Conservation (phyloP, 2,113 vertebrate species). For the Calcarius ornatus region DNA sequence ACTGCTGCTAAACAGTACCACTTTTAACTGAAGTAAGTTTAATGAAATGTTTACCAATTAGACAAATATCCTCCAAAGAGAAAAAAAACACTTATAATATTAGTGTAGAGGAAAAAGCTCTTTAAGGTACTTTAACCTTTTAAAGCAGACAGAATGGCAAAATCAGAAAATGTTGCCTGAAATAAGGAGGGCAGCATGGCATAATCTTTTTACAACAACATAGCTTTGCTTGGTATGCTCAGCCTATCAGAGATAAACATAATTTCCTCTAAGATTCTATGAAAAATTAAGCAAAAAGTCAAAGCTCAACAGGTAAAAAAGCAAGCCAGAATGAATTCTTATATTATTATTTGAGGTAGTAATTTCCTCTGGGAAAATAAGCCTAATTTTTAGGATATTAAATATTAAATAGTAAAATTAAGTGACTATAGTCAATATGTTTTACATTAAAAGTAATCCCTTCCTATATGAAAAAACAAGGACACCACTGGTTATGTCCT, state of each 20-base stretch:
- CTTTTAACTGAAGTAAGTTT: not conserved
- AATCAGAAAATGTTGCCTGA: not conserved
- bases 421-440: not conserved
- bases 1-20: not conserved
- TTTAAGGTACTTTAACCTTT: not conserved
- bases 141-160: not conserved
- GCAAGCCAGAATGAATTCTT: not conserved
- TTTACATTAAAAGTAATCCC: not conserved
- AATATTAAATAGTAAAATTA: not conserved
- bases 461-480: not conserved
- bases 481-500: not conserved
- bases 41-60: not conserved
- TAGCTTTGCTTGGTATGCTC: not conserved
- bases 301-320: not conserved
- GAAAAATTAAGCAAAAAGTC: not conserved
- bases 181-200: not conserved
- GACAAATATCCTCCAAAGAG: not conserved
- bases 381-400: not conserved
- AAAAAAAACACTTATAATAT: fast-evolving
- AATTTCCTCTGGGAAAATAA: not conserved
- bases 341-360: not conserved
- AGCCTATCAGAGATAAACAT: not conserved
- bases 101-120: not conserved
- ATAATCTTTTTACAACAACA: not conserved
- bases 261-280: too few species aligned